Evolutionary conservation across 2,797 vertebrate species (phyloP), one percentile per base, ranked within the genome.

Genomic region (Anguilla marmorata): DNA sequence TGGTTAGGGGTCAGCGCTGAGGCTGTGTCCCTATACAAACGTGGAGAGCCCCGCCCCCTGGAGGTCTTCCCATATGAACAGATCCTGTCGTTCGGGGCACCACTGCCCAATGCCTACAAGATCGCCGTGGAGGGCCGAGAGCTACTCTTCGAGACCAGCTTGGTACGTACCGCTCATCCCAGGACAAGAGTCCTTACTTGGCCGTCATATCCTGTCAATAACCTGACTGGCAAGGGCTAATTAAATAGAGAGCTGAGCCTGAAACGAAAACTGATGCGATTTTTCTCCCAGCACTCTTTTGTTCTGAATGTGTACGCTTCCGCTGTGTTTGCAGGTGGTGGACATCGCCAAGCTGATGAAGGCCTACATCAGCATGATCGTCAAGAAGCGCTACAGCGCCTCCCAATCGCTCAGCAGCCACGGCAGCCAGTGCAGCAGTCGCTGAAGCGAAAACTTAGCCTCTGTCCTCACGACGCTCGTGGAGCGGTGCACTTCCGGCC

Each of bases 311-410:
- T 45, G 6, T 56, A n/a, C 24, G 2, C 16, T 19, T 33, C n/a
- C 48, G 45, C 85, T 88, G 87, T 85, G 84, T 89, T 86, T 83
- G 60, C 94, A 99, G 98, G 98, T 99, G 91, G 97, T 99, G 94
- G 98, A 98, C 92, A 97, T 99, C 85, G 98, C 98, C 86, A 99
- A 99, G 93, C 95, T 99, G 91, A 99, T 99, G 98, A 99, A 99
- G 93, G 98, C 98, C 85, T 99, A 99, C 94, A 99, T 99, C 96
- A 98, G 97, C 93, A 98, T 98, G 97, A 99, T 99, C 0, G 98
- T 99, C 89, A 98, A 98, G 94, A 99, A 98, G 91, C 98, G 98
- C 93, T 98, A 98, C 94, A 99, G 98, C 94, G 98, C 97, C 92
- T 97, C 97, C 2, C 97, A 97, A 45, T 99, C 98, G 0, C 93